These are phyloP conservation scores for Chelon auratus DNA, from an alignment of 2,797 vertebrate genomes.

Conservation along the genomic window DNA sequence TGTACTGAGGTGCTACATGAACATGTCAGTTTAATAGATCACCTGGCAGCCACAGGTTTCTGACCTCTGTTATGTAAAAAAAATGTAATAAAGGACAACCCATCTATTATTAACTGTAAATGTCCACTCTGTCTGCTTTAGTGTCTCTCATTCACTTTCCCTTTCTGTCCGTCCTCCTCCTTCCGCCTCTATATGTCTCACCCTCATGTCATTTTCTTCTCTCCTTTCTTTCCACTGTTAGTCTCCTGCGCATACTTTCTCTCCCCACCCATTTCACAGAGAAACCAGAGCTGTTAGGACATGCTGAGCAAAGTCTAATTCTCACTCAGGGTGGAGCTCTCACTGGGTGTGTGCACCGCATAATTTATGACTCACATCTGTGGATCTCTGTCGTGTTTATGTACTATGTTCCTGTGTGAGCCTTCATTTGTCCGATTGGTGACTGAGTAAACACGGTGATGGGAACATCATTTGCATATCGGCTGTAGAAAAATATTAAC, in stretches of 20 bases:
- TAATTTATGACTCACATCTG: constrained; percentile 56
- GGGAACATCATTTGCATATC: constrained; percentile 4
- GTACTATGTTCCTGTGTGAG: not conserved
- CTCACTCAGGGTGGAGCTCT: constrained; percentile 55
- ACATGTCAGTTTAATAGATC: not conserved
- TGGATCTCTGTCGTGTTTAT: constrained; percentile 24
- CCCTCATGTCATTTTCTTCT: constrained; percentile 15
- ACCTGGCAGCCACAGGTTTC: not conserved
- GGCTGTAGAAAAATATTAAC: not conserved
- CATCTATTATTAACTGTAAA: too few relatives aligned
- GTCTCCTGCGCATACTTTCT: not conserved
- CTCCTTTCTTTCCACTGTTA: not conserved
- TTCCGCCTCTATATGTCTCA: constrained; percentile 21
- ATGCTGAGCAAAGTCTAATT: constrained; percentile 48
- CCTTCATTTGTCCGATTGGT: not conserved
- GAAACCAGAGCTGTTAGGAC: constrained; percentile 55
- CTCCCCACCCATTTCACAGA: constrained; percentile 12
- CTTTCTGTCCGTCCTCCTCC: not conserved
- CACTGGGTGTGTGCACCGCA: constrained; percentile 46
- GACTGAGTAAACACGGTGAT: not conserved
- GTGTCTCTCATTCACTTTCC: not conserved
- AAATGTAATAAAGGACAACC: not conserved
- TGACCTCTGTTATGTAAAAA: not conserved
- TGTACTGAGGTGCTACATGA: not conserved
- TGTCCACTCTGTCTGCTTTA: not conserved